Conservation (phyloP, 2,888 invertebrate genomes). For the Fragum fragum region DNA sequence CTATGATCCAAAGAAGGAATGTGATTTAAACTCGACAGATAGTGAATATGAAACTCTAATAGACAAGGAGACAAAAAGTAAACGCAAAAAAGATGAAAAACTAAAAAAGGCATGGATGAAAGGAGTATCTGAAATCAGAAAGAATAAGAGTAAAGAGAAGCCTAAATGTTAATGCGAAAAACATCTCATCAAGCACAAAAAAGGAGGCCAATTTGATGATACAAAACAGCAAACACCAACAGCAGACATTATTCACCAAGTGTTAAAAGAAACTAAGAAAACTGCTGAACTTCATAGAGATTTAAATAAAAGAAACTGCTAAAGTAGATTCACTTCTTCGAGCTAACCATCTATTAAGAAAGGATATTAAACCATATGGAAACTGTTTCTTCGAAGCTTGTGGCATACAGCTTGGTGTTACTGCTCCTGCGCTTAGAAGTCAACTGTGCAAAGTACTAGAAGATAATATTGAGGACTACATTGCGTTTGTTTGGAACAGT, state of each 20-base stretch:
- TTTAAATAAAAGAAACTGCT: background rate
- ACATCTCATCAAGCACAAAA: background rate
- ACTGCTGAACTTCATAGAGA: background rate
- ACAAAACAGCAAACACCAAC: background rate
- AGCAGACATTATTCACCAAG: background rate
- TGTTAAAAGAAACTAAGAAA: background rate
- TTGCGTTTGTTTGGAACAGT: conserved; percentile 6
- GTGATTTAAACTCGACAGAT: conserved; percentile 4
- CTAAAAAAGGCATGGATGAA: too few relatives aligned
- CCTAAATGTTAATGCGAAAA: background rate
- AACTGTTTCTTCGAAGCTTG: conserved; percentile 27
- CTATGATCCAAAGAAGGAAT: too few relatives aligned
- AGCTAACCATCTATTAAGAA: background rate
- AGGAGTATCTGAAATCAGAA: too few relatives aligned
- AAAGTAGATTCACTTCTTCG: background rate
- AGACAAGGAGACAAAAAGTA: conserved; percentile 4
- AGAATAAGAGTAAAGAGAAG: too few relatives aligned
- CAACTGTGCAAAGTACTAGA: background rate
- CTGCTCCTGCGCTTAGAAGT: background rate
- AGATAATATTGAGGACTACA: conserved; percentile 22
- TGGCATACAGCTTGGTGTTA: background rate
- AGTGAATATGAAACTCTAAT: conserved; percentile 2
- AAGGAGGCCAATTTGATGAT: background rate
- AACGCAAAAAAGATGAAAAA: background rate
- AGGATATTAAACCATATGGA: conserved; percentile 14